A percentile compares a stretch with the other conserved stretches of the same genome.
These are phyloP conservation scores for Hippasteria phrygiana DNA, from an alignment of 53 echinoderm and acorn worm genomes.

Conservation along the genomic window DNA sequence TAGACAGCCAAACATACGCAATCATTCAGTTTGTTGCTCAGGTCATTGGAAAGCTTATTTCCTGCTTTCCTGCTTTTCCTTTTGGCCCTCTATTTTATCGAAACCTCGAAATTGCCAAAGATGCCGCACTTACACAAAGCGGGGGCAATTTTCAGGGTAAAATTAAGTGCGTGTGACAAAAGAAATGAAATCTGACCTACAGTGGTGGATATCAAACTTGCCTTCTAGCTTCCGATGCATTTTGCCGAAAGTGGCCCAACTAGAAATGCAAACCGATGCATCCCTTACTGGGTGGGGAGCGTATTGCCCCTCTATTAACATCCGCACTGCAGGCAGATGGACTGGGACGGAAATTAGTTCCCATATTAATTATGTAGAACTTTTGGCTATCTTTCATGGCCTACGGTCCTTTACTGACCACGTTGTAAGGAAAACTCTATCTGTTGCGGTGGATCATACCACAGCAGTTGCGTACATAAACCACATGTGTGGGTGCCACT, in stretches of 20 bases:
- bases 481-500: background rate
- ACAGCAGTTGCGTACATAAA: background rate
- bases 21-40: slow-evolving; percentile 3
- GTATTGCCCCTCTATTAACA: background rate
- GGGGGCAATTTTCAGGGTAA: background rate
- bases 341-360: background rate
- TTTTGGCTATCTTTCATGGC: background rate
- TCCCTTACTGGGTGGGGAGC: background rate
- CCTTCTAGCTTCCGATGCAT: background rate
- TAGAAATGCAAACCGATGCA: slow-evolving; percentile 4
- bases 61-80: background rate
- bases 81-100: background rate
- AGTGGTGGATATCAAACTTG: background rate
- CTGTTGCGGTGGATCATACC: background rate
- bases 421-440: background rate
- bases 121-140: background rate
- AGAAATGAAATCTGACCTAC: background rate
- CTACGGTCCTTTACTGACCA: background rate
- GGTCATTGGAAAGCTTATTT: background rate
- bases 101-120: background rate
- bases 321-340: background rate
- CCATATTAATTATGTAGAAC: background rate
- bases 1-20: background rate
- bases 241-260: background rate
- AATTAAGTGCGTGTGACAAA: background rate